Evolutionary conservation across 2,888 invertebrate species (phyloP).

Genomic region (Nymphalis c-album): DNA sequence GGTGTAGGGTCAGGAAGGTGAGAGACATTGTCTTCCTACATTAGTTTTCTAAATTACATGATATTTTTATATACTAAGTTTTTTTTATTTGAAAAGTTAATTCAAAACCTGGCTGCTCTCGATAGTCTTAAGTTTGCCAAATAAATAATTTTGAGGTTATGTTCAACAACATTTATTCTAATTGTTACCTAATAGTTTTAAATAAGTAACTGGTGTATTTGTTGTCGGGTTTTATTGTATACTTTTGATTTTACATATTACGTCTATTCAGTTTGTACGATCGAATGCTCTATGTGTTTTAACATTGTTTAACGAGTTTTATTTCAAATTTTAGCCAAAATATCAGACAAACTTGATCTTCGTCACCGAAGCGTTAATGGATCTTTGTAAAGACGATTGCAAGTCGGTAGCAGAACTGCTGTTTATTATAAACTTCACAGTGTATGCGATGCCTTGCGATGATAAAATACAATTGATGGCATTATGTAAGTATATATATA

Average conservation of each 20-base stretch:
- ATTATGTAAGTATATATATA: conserved; percentile 59
- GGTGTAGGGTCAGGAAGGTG: conserved; percentile 83
- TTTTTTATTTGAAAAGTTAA: no score
- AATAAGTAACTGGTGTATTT: no score
- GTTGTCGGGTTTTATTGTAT: no score
- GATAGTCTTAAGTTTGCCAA: no score
- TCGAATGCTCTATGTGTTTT: neutral
- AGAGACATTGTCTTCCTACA: neutral
- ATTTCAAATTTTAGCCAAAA: conserved; percentile 60
- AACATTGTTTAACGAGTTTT: neutral
- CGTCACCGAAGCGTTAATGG: conserved; percentile 78
- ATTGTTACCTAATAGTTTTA: no score
- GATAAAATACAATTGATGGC: conserved; percentile 69
- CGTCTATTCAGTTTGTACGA: no score
- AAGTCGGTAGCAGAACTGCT: conserved; percentile 58
- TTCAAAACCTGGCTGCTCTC: no score
- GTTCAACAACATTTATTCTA: no score
- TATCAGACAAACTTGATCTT: conserved; percentile 82
- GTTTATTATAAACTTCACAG: conserved; percentile 68
- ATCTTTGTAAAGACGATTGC: conserved; percentile 72
- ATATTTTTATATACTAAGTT: no score
- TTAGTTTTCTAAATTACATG: no score
- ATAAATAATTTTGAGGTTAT: no score
- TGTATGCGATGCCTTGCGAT: conserved; percentile 70
- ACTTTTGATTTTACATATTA: no score